Conservation (phyloP, 2,888 invertebrate genomes). For the Acronicta aceris region DNA sequence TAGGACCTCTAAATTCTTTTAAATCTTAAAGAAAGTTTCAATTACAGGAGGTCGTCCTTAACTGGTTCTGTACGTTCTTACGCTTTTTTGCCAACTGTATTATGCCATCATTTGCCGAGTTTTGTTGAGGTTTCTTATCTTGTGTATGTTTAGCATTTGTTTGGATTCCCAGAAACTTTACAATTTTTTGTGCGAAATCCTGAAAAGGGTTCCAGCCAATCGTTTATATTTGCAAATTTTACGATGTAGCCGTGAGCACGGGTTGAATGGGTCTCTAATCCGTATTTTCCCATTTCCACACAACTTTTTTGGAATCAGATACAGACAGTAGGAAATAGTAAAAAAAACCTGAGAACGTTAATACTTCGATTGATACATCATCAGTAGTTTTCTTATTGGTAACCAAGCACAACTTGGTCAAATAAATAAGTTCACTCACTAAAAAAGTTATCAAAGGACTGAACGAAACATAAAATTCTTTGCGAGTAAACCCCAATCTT, state of each 20-base stretch:
- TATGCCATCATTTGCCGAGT: slow-evolving; percentile 58
- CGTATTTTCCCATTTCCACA: slow-evolving; percentile 38
- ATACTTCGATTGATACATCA: slow-evolving; percentile 20
- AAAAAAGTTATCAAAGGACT: slow-evolving; percentile 35
- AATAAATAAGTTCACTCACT: slow-evolving; percentile 45
- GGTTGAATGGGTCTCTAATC: slow-evolving; percentile 34
- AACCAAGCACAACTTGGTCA: slow-evolving; percentile 30
- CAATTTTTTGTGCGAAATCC: slow-evolving; percentile 11
- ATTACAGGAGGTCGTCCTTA: slow-evolving; percentile 17
- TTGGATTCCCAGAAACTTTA: slow-evolving; percentile 24
- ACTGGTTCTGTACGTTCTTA: slow-evolving; percentile 40
- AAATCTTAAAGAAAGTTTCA: slow-evolving; percentile 8
- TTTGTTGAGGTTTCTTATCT: slow-evolving; percentile 46
- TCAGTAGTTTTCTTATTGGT: slow-evolving; percentile 23
- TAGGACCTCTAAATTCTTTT: slow-evolving; percentile 9
- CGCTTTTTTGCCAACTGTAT: slow-evolving; percentile 46
- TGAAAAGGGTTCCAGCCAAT: slow-evolving; percentile 27
- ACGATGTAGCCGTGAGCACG: slow-evolving; percentile 5
- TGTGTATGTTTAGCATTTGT: slow-evolving; percentile 24
- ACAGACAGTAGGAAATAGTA: slow-evolving; percentile 42
- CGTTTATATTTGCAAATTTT: slow-evolving; percentile 41
- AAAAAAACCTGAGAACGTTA: slow-evolving; percentile 30
- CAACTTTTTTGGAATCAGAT: slow-evolving; percentile 30
- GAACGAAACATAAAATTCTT: slow-evolving; percentile 33
- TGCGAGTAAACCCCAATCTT: slow-evolving; percentile 30